Percentiles rank a stretch among this genome's conserved stretches.
Conservation (phyloP, 2,888 invertebrate species). For the Altica lythri region DNA sequence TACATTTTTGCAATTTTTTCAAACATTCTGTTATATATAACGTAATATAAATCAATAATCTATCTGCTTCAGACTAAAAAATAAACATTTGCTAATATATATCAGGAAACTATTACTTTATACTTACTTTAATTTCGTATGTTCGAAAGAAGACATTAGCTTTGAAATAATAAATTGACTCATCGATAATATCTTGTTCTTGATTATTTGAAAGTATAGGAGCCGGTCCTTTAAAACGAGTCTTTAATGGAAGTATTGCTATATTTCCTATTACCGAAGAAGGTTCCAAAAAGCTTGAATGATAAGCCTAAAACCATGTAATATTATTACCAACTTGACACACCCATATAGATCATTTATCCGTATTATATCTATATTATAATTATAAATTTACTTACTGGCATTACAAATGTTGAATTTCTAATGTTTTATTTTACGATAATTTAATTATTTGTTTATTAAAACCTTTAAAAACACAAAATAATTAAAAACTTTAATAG, state of each 20-base stretch:
- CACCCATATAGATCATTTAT: constrained; percentile 5
- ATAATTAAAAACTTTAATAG: no score
- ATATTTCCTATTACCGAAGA: constrained; percentile 84
- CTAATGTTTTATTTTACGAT: not conserved
- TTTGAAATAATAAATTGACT: constrained; percentile 95
- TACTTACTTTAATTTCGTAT: constrained; percentile 92
- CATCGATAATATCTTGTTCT: constrained; percentile 89
- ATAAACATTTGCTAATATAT: constrained; percentile 24
- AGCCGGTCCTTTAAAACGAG: constrained; percentile 92
- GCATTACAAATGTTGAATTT: not conserved
- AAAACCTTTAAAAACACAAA: no score
- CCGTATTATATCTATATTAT: not conserved
- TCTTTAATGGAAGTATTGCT: constrained; percentile 88
- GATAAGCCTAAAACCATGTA: constrained; percentile 83
- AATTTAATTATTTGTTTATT: no score
- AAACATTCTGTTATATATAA: constrained; percentile 97
- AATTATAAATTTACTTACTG: not conserved
- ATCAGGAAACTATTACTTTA: not conserved
- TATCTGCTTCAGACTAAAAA: constrained; percentile 89
- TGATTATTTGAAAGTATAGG: constrained; percentile 68
- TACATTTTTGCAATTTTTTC: constrained; percentile 90
- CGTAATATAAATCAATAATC: constrained; percentile 96
- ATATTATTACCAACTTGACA: not conserved
- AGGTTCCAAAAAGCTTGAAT: constrained; percentile 83
- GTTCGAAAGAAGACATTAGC: constrained; percentile 99